Conservation (phyloP, 2,888 invertebrate species). For the Agrypnus murinus region DNA sequence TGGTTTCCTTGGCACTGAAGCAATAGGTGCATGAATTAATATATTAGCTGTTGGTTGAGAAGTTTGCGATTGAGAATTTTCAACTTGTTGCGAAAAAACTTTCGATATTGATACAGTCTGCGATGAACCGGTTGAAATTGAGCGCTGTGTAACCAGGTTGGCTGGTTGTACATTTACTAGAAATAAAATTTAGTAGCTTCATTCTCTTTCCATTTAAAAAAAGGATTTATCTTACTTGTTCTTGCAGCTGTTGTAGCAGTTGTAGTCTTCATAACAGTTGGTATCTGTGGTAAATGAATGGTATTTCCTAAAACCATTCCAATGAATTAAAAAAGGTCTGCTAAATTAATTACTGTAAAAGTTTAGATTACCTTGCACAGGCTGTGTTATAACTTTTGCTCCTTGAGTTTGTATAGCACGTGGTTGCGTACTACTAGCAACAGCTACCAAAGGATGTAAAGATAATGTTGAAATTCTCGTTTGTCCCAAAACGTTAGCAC, state of each 20-base stretch:
- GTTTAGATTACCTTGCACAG: slow-evolving; percentile 62
- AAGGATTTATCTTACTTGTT: slow-evolving; percentile 64
- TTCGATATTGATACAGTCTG: slow-evolving; percentile 69
- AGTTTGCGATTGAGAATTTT: slow-evolving; percentile 61
- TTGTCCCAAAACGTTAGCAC: slow-evolving; percentile 61
- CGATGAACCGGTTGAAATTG: slow-evolving; percentile 63
- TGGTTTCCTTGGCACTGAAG: slow-evolving; percentile 61
- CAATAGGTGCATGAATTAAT: slow-evolving; percentile 68
- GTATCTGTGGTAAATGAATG: slow-evolving; percentile 68
- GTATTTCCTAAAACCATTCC: slow-evolving; percentile 60
- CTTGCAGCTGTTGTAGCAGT: slow-evolving; percentile 61
- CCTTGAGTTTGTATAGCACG: slow-evolving; percentile 64
- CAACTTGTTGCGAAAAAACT: slow-evolving; percentile 66
- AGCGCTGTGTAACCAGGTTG: slow-evolving; percentile 67
- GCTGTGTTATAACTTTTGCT: slow-evolving; percentile 69
- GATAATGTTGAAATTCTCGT: slow-evolving; percentile 66
- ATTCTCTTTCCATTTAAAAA: background rate
- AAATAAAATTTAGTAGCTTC: slow-evolving; percentile 43
- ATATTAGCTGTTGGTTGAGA: slow-evolving; percentile 63
- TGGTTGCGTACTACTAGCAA: slow-evolving; percentile 63
- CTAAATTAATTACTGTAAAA: background rate
- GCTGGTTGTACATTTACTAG: slow-evolving; percentile 66
- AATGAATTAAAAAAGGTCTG: background rate
- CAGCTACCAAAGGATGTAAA: slow-evolving; percentile 66
- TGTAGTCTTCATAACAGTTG: slow-evolving; percentile 64